Evolutionary conservation across 2,113 vertebrate genomes (phyloP).

Genomic region (Python bivittatus): DNA sequence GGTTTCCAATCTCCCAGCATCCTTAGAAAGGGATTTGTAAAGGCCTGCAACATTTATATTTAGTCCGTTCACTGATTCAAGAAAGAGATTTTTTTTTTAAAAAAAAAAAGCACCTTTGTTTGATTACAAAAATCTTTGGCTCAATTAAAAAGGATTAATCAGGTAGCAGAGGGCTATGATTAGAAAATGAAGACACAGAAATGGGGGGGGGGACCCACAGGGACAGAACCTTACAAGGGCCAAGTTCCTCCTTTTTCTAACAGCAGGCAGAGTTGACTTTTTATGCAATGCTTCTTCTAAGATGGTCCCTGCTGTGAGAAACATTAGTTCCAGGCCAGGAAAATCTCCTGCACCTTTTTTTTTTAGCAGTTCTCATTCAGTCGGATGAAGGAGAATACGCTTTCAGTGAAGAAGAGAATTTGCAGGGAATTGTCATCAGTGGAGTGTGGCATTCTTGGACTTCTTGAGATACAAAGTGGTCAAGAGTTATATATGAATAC

Average conservation of each 20-base stretch:
- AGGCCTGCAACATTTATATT: constrained; percentile 11
- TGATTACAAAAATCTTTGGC: constrained; percentile 26
- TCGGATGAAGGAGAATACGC: background rate
- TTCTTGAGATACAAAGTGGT: background rate
- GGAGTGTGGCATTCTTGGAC: background rate
- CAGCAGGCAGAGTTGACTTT: background rate
- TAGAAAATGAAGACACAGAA: background rate
- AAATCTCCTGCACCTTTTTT: background rate
- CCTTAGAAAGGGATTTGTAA: constrained; percentile 58
- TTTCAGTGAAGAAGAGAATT: background rate
- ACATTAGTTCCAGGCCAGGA: background rate
- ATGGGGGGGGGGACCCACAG: background rate
- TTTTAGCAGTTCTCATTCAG: background rate
- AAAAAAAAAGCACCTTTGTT: background rate
- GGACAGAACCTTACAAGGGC: background rate
- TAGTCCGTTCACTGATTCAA: background rate
- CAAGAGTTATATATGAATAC: background rate
- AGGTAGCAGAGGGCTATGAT: background rate
- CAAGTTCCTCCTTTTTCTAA: background rate
- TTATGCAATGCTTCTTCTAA: background rate
- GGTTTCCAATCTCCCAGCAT: constrained; percentile 57
- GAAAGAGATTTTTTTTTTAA: background rate
- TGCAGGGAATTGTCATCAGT: background rate
- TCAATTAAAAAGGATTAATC: background rate
- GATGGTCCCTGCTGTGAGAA: background rate